phyloP scores from a whole-genome alignment of 2,888 invertebrate genomes.

The Ferrisia virgata region DNA sequence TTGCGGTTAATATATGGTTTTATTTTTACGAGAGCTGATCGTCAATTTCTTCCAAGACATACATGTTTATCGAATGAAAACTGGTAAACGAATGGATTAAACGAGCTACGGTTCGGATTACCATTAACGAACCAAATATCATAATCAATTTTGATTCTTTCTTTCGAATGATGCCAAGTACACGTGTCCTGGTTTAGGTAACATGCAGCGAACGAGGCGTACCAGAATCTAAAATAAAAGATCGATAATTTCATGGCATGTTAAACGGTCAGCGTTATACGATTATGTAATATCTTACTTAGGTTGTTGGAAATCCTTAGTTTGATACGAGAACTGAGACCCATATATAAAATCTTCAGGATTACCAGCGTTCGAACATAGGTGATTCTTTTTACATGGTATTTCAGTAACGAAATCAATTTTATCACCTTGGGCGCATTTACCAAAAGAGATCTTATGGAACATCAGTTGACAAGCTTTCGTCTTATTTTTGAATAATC shows the following conservation, averaged over 20 bases:
- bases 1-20: background rate
- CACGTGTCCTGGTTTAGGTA: conserved; percentile 76
- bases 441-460: conserved; percentile 72
- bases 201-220: conserved; percentile 90
- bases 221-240: conserved; percentile 75
- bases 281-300: conserved; percentile 60
- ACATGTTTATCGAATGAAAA: conserved; percentile 89
- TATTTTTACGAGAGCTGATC: background rate
- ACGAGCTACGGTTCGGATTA: conserved; percentile 81
- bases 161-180: conserved; percentile 75
- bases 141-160: conserved; percentile 65
- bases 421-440: conserved; percentile 79
- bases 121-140: conserved; percentile 97
- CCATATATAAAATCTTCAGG: conserved; percentile 79
- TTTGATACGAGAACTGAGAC: conserved; percentile 90
- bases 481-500: conserved; percentile 59
- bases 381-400: conserved; percentile 71
- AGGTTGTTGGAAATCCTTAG: conserved; percentile 84
- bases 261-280: background rate
- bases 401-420: conserved; percentile 73
- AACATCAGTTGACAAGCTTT: conserved; percentile 84
- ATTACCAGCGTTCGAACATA: conserved; percentile 90
- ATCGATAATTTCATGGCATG: background rate
- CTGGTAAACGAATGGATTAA: conserved; percentile 87
- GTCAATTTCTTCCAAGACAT: conserved; percentile 35